These are phyloP conservation scores for Caenorhabditis macrosperma DNA, from an alignment of 2,888 invertebrate genomes.

Conservation along the genomic window DNA sequence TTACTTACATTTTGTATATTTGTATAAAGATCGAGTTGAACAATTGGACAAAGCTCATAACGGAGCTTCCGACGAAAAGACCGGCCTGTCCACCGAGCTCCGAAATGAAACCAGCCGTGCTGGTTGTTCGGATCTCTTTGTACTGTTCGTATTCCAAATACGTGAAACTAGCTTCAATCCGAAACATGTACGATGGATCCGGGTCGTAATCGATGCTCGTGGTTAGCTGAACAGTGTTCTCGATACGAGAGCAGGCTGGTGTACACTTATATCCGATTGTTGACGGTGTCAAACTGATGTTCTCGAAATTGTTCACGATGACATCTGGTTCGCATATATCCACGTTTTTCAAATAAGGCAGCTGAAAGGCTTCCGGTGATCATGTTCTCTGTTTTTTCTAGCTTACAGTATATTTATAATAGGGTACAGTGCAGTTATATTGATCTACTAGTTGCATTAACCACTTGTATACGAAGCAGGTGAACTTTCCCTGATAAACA, in stretches of 20 bases:
- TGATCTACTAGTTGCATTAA: slow-evolving; percentile 56
- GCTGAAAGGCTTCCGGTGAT: slow-evolving; percentile 10
- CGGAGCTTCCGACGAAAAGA: slow-evolving; percentile 63
- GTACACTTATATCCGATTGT: slow-evolving; percentile 62
- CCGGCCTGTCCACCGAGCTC: slow-evolving; percentile 69
- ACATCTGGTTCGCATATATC: slow-evolving; percentile 58
- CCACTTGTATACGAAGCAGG: slow-evolving; percentile 66
- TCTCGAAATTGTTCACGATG: slow-evolving; percentile 55
- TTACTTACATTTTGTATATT: slow-evolving; percentile 47
- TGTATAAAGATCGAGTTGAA: slow-evolving; percentile 49
- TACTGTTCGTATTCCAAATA: slow-evolving; percentile 67
- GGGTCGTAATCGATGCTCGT: slow-evolving; percentile 60
- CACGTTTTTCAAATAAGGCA: slow-evolving; percentile 38
- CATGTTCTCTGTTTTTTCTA: background rate
- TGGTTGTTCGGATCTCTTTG: slow-evolving; percentile 61
- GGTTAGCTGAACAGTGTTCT: slow-evolving; percentile 56
- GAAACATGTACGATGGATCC: slow-evolving; percentile 57
- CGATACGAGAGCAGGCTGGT: slow-evolving; percentile 58
- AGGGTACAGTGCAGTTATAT: slow-evolving; percentile 65
- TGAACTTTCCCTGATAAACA: slow-evolving; percentile 60
- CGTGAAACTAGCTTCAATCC: slow-evolving; percentile 65
- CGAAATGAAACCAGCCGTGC: slow-evolving; percentile 66
- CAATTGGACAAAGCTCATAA: slow-evolving; percentile 66
- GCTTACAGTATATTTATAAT: slow-evolving; percentile 55
- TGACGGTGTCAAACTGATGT: slow-evolving; percentile 55